Conservation (phyloP, 2,888 invertebrate species). For the Drosophila pullipes region DNA sequence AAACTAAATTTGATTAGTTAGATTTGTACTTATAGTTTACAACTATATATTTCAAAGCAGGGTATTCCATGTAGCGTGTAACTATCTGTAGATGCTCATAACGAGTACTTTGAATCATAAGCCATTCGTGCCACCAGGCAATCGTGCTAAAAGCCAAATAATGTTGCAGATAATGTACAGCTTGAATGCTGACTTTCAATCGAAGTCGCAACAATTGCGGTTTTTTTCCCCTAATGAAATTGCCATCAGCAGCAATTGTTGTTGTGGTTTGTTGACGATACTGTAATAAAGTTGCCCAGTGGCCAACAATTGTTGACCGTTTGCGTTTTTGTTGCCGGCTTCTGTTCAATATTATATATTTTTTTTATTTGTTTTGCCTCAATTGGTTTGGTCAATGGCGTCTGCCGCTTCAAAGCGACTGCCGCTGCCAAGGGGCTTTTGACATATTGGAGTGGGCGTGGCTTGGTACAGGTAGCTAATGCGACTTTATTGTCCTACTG, state of each 20-base stretch:
- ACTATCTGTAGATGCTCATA: not conserved
- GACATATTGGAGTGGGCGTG: slow-evolving; percentile 41
- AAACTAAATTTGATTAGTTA: no score
- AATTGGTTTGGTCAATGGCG: slow-evolving; percentile 42
- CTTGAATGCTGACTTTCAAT: slow-evolving; percentile 34
- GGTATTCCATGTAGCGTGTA: slow-evolving; percentile 1
- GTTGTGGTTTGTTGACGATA: slow-evolving; percentile 20
- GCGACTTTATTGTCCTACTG: slow-evolving; percentile 67
- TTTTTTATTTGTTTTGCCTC: not conserved
- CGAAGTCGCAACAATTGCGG: slow-evolving; percentile 18
- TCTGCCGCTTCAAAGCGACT: slow-evolving; percentile 8
- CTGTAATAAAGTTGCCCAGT: slow-evolving; percentile 45
- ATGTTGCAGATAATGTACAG: slow-evolving; percentile 29
- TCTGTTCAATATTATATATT: slow-evolving; percentile 7
- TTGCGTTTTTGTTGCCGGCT: slow-evolving; percentile 18
- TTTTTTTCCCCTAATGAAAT: slow-evolving; percentile 10
- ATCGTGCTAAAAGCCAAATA: slow-evolving; percentile 36
- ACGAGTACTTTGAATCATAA: slow-evolving; percentile 7
- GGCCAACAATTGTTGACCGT: slow-evolving; percentile 46
- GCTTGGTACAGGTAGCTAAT: slow-evolving; percentile 45
- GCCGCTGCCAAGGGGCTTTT: slow-evolving; percentile 21
- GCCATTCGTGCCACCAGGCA: slow-evolving; percentile 38
- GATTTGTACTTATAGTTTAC: not conserved
- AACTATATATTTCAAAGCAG: not conserved
- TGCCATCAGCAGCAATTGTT: slow-evolving; percentile 20